Base-by-base conservation (phyloP, 2,888 invertebrate genomes). In the Sesamia inferens region DNA sequence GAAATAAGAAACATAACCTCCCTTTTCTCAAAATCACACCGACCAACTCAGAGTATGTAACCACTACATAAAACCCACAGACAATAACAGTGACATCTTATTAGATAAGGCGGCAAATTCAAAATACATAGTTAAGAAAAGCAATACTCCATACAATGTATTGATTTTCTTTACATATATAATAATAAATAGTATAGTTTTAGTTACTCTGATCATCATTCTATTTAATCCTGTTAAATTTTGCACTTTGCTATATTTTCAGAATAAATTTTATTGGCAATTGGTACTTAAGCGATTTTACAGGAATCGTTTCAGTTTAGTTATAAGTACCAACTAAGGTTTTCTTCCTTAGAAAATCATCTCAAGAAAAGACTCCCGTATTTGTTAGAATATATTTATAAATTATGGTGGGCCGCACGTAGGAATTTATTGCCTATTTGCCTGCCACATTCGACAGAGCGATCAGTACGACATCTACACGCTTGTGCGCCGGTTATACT, bases 101-200 rank as follows among this genome's bases (percentile, higher is more conserved):
- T n/a, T n/a, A n/a, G n/a, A n/a, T n/a, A n/a, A n/a, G n/a, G n/a
- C n/a, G n/a, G n/a, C n/a, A n/a, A n/a, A n/a, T n/a, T n/a, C n/a
- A n/a, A n/a, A n/a, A n/a, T n/a, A n/a, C n/a, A n/a, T n/a, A n/a
- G n/a, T n/a, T n/a, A n/a, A n/a, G n/a, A n/a, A n/a, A n/a, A n/a
- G n/a, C n/a, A n/a, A n/a, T n/a, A n/a, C n/a, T n/a, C n/a, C n/a
- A n/a, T n/a, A n/a, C n/a, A n/a, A n/a, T n/a, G n/a, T n/a, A n/a
- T n/a, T n/a, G n/a, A n/a, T n/a, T n/a, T n/a, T n/a, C n/a, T 48
- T 39, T 71, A 24, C 39, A 42, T 58, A 39, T 71, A 22, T 51
- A 48, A 48, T 31, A 51, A 14, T 55, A n/a, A 39, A 31, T 31
- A 31, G 31, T 31, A 14, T n/a, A 54, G n/a, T 39, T 6, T 0